Evolutionary conservation across 2,888 invertebrate species (phyloP).

Genomic region (Spodoptera littoralis): DNA sequence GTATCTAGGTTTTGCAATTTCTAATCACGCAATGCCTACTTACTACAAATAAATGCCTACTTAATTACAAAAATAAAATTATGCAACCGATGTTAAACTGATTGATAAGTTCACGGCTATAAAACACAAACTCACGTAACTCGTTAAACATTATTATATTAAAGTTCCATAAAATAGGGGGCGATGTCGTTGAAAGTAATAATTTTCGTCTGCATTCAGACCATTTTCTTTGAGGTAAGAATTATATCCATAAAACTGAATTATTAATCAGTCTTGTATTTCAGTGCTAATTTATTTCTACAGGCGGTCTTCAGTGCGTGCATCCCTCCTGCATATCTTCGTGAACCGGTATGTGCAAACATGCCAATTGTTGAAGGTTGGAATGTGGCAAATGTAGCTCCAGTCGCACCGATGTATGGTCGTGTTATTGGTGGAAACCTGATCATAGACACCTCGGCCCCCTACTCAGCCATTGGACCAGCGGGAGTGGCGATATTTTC

Average conservation of each 20-base stretch:
- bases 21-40: slow-evolving; percentile 17
- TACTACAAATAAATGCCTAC: too few species aligned
- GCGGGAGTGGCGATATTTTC: slow-evolving; percentile 56
- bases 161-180: neutral
- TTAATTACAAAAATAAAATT: slow-evolving; percentile 12
- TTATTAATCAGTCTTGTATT: neutral
- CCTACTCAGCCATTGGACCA: slow-evolving; percentile 36
- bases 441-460: slow-evolving; percentile 48
- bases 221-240: slow-evolving; percentile 39
- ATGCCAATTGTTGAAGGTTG: slow-evolving; percentile 10
- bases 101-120: slow-evolving; percentile 50
- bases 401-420: slow-evolving; percentile 20
- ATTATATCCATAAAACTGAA: neutral
- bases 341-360: slow-evolving; percentile 17
- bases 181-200: slow-evolving; percentile 45
- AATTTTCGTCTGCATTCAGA: slow-evolving; percentile 44
- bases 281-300: slow-evolving; percentile 15
- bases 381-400: slow-evolving; percentile 9
- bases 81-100: slow-evolving; percentile 37
- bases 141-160: slow-evolving; percentile 39
- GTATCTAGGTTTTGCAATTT: slow-evolving; percentile 34
- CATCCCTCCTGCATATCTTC: neutral
- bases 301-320: slow-evolving; percentile 48
- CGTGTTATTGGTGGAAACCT: slow-evolving; percentile 51
- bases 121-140: slow-evolving; percentile 25